phyloP scores from a whole-genome alignment of 2,888 invertebrate species.

The Nasonia oneida region DNA sequence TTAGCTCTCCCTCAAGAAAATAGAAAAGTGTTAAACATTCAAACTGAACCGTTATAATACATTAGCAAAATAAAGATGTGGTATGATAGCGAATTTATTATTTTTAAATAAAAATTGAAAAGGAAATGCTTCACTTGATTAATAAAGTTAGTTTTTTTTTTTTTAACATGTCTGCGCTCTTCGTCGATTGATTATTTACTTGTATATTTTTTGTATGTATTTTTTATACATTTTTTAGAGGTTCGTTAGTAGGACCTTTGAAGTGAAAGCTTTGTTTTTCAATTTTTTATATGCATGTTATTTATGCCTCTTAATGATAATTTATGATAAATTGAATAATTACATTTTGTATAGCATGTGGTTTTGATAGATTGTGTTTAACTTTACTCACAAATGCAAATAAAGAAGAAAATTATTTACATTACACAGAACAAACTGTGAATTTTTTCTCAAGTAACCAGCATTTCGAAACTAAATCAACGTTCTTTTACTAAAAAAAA shows the following conservation, averaged over 20 bases:
- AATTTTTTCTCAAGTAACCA: not conserved
- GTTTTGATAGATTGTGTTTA: slow-evolving; percentile 30
- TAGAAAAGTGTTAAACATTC: slow-evolving; percentile 49
- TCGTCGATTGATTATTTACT: slow-evolving; percentile 28
- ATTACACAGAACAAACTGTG: not conserved
- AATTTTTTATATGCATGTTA: slow-evolving; percentile 53
- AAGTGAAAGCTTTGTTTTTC: slow-evolving; percentile 54
- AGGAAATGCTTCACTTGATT: slow-evolving; percentile 43
- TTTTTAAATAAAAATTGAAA: slow-evolving; percentile 59
- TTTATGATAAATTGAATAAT: slow-evolving; percentile 47
- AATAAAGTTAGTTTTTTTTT: slow-evolving; percentile 37
- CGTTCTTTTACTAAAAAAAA: not conserved
- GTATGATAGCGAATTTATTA: slow-evolving; percentile 54
- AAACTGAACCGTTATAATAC: slow-evolving; percentile 39
- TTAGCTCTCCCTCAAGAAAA: slow-evolving; percentile 46
- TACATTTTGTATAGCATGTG: slow-evolving; percentile 43
- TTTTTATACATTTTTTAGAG: slow-evolving; percentile 46
- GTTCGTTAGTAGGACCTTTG: slow-evolving; percentile 16
- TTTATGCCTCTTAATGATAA: slow-evolving; percentile 42
- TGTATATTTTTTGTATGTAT: slow-evolving; percentile 41
- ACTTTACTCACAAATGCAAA: slow-evolving; percentile 42
- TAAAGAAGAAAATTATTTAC: slow-evolving; percentile 42
- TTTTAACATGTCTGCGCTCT: slow-evolving; percentile 38
- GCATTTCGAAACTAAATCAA: not conserved
- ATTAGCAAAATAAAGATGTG: slow-evolving; percentile 19